These are phyloP conservation scores for Galendromus occidentalis DNA, from an alignment of 1,140 invertebrate species.

Conservation along the genomic window DNA sequence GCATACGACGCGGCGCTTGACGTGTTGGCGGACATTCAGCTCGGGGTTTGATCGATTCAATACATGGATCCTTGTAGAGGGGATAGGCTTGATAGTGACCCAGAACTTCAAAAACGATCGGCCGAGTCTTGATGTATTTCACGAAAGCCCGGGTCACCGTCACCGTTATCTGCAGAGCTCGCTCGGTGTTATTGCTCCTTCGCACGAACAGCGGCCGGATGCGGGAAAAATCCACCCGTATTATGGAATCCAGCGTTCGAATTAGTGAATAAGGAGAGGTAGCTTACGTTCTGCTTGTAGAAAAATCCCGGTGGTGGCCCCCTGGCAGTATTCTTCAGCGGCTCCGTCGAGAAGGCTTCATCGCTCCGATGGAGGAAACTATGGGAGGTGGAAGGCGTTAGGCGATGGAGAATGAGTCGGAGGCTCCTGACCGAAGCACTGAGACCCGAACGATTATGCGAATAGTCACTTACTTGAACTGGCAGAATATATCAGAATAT, in stretches of 20 bases:
- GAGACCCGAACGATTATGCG: neutral
- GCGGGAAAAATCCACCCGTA: too few species aligned
- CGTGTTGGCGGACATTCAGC: constrained; percentile 22
- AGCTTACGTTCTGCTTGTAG: constrained; percentile 88
- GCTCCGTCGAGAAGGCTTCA: constrained; percentile 97
- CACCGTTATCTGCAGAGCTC: constrained; percentile 93
- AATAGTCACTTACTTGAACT: constrained; percentile 79
- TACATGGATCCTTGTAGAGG: constrained; percentile 51
- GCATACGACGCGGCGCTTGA: constrained; percentile 66
- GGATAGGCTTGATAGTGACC: constrained; percentile 94
- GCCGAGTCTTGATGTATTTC: constrained; percentile 89
- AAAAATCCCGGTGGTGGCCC: constrained; percentile 87
- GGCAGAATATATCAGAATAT: constrained; percentile 97
- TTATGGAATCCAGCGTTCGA: neutral
- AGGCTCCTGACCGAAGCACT: neutral
- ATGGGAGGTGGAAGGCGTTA: constrained; percentile 24
- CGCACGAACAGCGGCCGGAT: too few species aligned
- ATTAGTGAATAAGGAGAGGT: neutral
- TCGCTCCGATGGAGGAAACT: constrained; percentile 94
- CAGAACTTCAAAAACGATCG: constrained; percentile 95
- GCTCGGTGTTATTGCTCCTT: too few species aligned
- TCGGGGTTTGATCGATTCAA: neutral
- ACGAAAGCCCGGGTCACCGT: constrained; percentile 88
- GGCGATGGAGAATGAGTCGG: too few species aligned
- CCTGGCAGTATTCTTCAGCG: constrained; percentile 85